These are phyloP conservation scores for Thinocorus orbignyianus DNA, from an alignment of 2,113 vertebrate genomes.

Conservation along the genomic window DNA sequence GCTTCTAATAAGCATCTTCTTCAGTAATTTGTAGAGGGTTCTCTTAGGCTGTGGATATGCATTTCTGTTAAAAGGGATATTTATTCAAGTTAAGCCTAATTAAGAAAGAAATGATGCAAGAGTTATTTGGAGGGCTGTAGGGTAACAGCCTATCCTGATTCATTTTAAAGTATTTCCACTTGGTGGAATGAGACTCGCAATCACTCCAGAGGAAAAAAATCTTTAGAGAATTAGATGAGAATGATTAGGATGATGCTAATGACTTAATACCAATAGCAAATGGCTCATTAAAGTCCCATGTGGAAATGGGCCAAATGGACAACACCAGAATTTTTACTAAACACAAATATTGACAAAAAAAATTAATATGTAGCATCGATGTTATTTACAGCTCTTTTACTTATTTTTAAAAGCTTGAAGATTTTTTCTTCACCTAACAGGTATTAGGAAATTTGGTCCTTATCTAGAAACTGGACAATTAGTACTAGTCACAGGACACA, in stretches of 20 bases:
- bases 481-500: not conserved
- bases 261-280: not conserved
- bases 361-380: not conserved
- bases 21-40: not conserved
- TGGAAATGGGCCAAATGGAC: not conserved
- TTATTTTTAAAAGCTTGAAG: not conserved
- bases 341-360: not conserved
- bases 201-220: not conserved
- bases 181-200: not conserved
- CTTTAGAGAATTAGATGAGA: not conserved
- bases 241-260: constrained; percentile 7
- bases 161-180: constrained; percentile 10
- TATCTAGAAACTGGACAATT: not conserved
- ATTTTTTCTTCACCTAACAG: not conserved
- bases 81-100: constrained; percentile 40
- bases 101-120: constrained; percentile 50
- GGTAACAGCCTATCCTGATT: not conserved
- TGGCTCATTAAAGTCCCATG: not conserved
- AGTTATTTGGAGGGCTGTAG: constrained; percentile 20
- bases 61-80: not conserved
- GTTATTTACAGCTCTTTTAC: not conserved
- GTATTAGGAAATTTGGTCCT: not conserved
- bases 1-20: not conserved
- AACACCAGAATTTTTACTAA: not conserved
- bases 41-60: not conserved